Conservation (phyloP, 2,113 vertebrate genomes). For the Eolophus roseicapilla region DNA sequence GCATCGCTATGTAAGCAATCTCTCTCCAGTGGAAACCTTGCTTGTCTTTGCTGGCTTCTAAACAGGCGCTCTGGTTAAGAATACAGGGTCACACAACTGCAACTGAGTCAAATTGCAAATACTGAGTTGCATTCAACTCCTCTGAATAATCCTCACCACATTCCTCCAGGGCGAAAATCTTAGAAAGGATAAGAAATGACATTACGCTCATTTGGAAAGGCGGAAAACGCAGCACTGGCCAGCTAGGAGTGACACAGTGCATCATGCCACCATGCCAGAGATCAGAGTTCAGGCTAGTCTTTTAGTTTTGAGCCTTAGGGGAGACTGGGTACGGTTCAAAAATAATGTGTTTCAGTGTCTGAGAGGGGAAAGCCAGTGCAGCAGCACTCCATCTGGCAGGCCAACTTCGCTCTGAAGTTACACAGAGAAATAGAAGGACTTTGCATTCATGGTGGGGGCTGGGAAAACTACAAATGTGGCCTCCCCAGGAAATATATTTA, state of each 20-base stretch:
- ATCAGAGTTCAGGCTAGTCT: slow-evolving; percentile 16
- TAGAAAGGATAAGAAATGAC: slow-evolving; percentile 18
- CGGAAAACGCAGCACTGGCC: neutral
- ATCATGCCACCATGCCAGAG: neutral
- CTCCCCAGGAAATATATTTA: slow-evolving; percentile 42
- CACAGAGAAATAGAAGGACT: neutral
- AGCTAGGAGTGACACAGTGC: neutral
- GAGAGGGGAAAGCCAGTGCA: slow-evolving; percentile 12
- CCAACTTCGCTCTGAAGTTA: neutral
- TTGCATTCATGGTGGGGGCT: neutral
- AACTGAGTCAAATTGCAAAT: neutral
- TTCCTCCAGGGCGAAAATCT: slow-evolving; percentile 15
- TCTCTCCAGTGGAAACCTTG: neutral
- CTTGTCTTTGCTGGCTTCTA: neutral
- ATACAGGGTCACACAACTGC: neutral
- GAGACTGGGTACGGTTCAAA: neutral
- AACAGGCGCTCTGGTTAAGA: neutral
- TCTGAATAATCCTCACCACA: slow-evolving; percentile 5
- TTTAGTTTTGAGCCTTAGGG: neutral
- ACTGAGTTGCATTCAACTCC: neutral
- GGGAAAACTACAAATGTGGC: neutral
- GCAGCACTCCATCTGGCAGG: neutral
- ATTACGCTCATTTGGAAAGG: neutral
- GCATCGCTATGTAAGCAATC: neutral
- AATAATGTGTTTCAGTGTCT: neutral